Base-by-base conservation (phyloP, 2,113 vertebrate species). In the Loxodonta africana region DNA sequence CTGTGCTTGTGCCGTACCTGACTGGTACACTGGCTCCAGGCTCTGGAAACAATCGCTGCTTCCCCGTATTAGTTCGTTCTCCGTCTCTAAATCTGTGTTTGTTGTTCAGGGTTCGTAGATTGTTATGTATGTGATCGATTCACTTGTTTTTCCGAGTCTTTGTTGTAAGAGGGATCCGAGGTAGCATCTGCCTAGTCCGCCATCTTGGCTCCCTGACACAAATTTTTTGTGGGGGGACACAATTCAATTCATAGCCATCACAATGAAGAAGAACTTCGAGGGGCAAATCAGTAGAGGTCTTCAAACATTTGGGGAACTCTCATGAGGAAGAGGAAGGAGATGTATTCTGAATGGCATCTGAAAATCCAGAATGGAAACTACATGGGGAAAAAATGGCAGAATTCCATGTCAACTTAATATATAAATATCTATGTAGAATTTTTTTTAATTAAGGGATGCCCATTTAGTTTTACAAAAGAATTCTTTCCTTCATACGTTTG, bases 301-400 rank as follows among this genome's bases (percentile, higher is more conserved):
- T 90, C 51, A 84, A 91, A 93, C 84, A 93, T 60, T 71, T 80
- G 81, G 60, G 28, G n/a, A 46, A 74, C 8, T 88, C 57, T 91
- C 41, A 71, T 37, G 41, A 95, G 77, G 33, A 88, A 90, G 21
- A 90, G 33, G 8, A 86, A 94, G 33, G 28, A 90, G 28, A 84
- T 93, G 18, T 33, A 71, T 73, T 94, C 53, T 69, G 71, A 82
- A 91, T 60, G 23, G 12, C 37, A 63, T 82, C 60, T 93, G 37
- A 88, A 93, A 94, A 95, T 44, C 26, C 28, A 82, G 15, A 92
- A 83, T n/a, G 94, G 8, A 95, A 94, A 90, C 15, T 78, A 30
- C 51, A 77, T 71, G 48, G 9, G n/a, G 7, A 86, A 65, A 65
- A 95, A 71, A 78, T 84, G 91, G 25, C 26, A 90, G 25, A 28